Evolutionary conservation across 2,888 invertebrate species (phyloP).

Genomic region (Pollenia angustigena): DNA sequence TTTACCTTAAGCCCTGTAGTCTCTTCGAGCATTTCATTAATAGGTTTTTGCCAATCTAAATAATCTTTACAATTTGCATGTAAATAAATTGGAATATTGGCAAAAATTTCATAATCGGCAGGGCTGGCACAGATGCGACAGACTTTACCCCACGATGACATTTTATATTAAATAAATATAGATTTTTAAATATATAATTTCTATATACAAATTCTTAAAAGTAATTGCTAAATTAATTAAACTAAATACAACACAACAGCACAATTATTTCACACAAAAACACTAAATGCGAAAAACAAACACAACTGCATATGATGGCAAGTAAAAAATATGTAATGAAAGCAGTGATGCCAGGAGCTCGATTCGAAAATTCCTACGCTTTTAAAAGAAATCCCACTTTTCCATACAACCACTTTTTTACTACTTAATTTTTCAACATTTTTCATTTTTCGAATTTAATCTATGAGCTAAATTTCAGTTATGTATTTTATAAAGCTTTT

Average conservation of each 20-base stretch:
- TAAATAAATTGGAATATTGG: constrained; percentile 83
- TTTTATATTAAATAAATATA: constrained; percentile 52
- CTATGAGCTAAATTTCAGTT: too few species aligned
- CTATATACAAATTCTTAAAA: constrained; percentile 5
- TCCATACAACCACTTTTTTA: too few species aligned
- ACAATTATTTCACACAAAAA: constrained; percentile 34
- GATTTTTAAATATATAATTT: neutral
- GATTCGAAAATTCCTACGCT: too few species aligned
- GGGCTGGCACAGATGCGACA: constrained; percentile 83
- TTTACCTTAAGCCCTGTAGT: constrained; percentile 82
- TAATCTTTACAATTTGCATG: constrained; percentile 82
- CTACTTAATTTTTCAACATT: too few species aligned
- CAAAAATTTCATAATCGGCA: constrained; percentile 83
- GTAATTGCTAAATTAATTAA: constrained; percentile 3
- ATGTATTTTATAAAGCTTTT: too few species aligned
- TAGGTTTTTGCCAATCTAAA: constrained; percentile 82
- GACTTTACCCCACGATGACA: constrained; percentile 81
- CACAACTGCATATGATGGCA: neutral
- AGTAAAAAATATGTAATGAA: neutral
- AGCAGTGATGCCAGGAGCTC: too few species aligned
- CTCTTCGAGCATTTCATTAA: constrained; percentile 81
- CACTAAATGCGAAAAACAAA: neutral
- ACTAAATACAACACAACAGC: constrained; percentile 6
- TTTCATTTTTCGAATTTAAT: too few species aligned
- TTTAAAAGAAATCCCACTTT: too few species aligned